phyloP scores from a whole-genome alignment of 92 coral and sea anemone species.

The Ricordea florida region DNA sequence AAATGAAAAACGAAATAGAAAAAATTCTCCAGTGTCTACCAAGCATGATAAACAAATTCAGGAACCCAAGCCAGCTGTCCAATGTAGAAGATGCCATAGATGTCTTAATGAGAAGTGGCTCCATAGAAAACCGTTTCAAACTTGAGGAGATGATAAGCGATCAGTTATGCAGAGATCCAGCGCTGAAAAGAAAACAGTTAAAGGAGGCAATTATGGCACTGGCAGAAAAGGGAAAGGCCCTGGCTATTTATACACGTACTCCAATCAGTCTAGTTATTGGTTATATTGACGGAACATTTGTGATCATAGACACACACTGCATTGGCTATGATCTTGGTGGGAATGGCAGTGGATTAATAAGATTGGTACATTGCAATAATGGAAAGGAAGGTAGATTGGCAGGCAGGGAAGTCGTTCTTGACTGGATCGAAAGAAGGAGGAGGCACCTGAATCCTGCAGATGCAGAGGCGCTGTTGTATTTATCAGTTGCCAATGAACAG shows the following conservation, averaged over 20 bases:
- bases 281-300: neutral
- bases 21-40: neutral
- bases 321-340: neutral
- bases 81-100: constrained; percentile 9
- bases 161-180: constrained; percentile 18
- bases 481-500: neutral
- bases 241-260: constrained; percentile 10
- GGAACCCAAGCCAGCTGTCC: neutral
- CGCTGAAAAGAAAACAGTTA: neutral
- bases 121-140: neutral
- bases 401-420: neutral
- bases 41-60: neutral
- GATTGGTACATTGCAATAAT: neutral
- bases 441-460: neutral
- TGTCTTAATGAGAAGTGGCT: neutral
- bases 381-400: neutral
- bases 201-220: constrained; percentile 5
- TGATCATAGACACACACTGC: constrained; percentile 34
- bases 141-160: neutral
- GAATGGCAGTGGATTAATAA: neutral
- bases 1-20: neutral
- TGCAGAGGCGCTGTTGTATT: neutral
- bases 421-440: constrained; percentile 25
- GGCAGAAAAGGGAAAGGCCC: neutral
- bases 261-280: constrained; percentile 8